phyloP scores from a whole-genome alignment of 2,888 invertebrate genomes.

The Drosophila borborema region DNA sequence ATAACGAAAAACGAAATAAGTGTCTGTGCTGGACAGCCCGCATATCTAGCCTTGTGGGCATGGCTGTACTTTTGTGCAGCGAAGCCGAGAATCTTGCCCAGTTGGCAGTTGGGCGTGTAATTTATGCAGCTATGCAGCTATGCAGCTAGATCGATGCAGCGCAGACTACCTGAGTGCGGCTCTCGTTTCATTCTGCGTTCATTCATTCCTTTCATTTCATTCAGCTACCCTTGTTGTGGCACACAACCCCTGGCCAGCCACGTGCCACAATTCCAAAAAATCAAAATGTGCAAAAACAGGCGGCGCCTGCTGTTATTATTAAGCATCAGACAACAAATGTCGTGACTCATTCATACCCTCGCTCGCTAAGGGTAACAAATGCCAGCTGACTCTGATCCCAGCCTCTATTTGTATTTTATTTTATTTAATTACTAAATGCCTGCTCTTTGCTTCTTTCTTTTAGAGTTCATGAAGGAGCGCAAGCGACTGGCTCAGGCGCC shows the following conservation, averaged over 20 bases:
- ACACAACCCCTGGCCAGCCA: conserved; percentile 58
- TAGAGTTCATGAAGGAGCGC: conserved; percentile 85
- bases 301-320: conserved; percentile 69
- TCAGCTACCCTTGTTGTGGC: conserved; percentile 52
- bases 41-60: conserved; percentile 46
- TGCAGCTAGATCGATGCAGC: conserved; percentile 34
- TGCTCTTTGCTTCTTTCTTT: conserved; percentile 6
- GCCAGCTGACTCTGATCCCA: conserved; percentile 67
- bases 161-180: conserved; percentile 42
- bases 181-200: conserved; percentile 1
- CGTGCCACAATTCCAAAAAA: conserved; percentile 67
- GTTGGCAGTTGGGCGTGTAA: conserved; percentile 62
- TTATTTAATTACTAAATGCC: conserved; percentile 33
- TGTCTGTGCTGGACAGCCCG: conserved; percentile 69
- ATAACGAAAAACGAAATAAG: conserved; percentile 11
- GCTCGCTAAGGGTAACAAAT: conserved; percentile 30
- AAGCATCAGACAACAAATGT: conserved; percentile 32
- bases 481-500: conserved; percentile 84
- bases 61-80: conserved; percentile 53
- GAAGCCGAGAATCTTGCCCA: conserved; percentile 38
- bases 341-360: conserved; percentile 39
- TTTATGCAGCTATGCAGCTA: conserved; percentile 75
- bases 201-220: conserved; percentile 14
- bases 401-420: conserved; percentile 25
- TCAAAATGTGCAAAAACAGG: conserved; percentile 79